Percentiles rank a stretch among this genome's conserved stretches.
Conservation (phyloP, 2,797 vertebrate genomes). For the Syngnathus rostellatus region DNA sequence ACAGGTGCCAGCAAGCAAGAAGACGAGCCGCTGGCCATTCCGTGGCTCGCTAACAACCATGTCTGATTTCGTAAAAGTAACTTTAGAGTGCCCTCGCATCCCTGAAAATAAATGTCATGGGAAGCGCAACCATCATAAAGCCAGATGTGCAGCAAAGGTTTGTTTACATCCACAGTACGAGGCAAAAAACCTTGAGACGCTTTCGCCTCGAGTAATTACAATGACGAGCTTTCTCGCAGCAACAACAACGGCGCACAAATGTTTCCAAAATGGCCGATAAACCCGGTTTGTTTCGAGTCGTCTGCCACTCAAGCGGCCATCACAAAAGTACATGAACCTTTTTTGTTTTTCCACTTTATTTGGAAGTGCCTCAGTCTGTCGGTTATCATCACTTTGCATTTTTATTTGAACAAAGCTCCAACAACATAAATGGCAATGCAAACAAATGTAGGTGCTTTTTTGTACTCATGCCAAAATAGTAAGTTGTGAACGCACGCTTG, state of each 20-base stretch:
- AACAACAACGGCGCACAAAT: not conserved
- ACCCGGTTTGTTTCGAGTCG: no score
- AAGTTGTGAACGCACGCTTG: not conserved
- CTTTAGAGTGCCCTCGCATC: slow-evolving; percentile 9
- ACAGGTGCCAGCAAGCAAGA: slow-evolving; percentile 23
- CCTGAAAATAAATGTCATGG: slow-evolving; percentile 10
- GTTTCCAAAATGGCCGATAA: no score
- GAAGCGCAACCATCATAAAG: not conserved
- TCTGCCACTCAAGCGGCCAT: no score
- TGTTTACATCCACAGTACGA: not conserved
- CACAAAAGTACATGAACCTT: no score
- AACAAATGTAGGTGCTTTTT: not conserved
- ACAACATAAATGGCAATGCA: no score
- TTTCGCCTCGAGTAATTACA: not conserved
- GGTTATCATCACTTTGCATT: no score
- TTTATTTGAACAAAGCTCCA: no score
- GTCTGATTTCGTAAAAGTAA: slow-evolving; percentile 14
- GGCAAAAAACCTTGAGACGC: not conserved
- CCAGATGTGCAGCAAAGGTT: slow-evolving; percentile 7
- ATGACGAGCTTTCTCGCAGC: not conserved
- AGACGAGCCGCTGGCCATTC: slow-evolving; percentile 5
- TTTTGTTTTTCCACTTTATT: no score
- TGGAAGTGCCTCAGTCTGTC: no score
- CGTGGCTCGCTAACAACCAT: slow-evolving; percentile 13
- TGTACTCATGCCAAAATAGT: not conserved